These are phyloP conservation scores for Anneissia japonica DNA, from an alignment of 35 echinoderm and acorn worm genomes.

Conservation along the genomic window DNA sequence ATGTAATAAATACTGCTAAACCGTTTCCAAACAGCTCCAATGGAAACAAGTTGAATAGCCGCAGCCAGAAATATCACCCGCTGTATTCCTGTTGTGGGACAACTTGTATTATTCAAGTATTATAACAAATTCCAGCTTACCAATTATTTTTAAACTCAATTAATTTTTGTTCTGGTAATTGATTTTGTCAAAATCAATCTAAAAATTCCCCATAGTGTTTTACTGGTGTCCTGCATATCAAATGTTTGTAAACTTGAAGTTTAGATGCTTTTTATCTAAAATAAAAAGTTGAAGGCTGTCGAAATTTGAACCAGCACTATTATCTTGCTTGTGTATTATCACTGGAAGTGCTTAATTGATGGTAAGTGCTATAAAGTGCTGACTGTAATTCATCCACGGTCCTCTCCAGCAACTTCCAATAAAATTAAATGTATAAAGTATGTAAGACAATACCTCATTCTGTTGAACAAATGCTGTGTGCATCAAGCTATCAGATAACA, in stretches of 20 bases:
- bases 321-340: background rate
- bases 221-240: background rate
- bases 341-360: background rate
- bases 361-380: background rate
- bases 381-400: background rate
- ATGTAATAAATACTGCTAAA: background rate
- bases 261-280: background rate
- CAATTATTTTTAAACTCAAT: background rate
- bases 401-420: background rate
- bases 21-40: background rate
- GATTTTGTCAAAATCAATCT: background rate
- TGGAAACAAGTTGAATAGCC: too few relatives aligned
- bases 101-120: background rate
- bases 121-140: background rate
- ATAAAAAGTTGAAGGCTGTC: background rate
- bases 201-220: too few relatives aligned
- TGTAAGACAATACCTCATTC: background rate
- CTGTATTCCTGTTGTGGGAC: background rate
- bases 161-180: background rate
- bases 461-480: background rate
- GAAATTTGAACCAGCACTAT: background rate
- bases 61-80: too few relatives aligned
- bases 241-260: background rate
- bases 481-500: background rate
- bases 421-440: background rate